Evolutionary conservation across 2,888 invertebrate genomes (phyloP).

Genomic region (Thymelicus acteon): DNA sequence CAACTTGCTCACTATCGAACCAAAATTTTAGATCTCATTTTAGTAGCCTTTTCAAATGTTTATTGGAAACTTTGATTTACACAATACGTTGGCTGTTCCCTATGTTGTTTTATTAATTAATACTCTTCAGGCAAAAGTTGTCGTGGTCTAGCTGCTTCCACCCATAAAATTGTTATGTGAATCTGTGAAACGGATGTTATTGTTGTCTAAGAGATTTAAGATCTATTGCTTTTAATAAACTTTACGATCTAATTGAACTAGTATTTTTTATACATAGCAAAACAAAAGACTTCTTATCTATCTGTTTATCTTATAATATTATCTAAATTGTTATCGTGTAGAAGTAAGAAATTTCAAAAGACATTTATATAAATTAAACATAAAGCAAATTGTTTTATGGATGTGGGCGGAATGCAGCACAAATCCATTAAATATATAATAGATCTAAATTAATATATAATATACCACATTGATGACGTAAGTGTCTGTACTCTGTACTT

Average conservation of each 20-base stretch:
- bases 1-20: conserved; percentile 77
- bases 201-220: conserved; percentile 31
- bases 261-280: conserved; percentile 21
- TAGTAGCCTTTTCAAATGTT: conserved; percentile 48
- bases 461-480: conserved; percentile 39
- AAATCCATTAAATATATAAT: conserved; percentile 29
- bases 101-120: not conserved
- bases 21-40: conserved; percentile 81
- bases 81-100: conserved; percentile 17
- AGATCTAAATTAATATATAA: conserved; percentile 35
- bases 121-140: conserved; percentile 8
- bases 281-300: conserved; percentile 22
- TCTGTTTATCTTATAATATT: conserved; percentile 22
- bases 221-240: conserved; percentile 18
- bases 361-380: conserved; percentile 25
- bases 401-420: conserved; percentile 37
- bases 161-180: conserved; percentile 22
- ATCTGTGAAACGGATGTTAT: conserved; percentile 24
- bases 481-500: conserved; percentile 54
- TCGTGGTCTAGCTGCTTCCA: conserved; percentile 27
- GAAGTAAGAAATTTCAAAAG: conserved; percentile 28
- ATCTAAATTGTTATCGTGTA: conserved; percentile 28
- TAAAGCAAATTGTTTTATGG: conserved; percentile 26
- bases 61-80: conserved; percentile 28
- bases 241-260: conserved; percentile 15